Evolutionary conservation across 2,797 vertebrate genomes (phyloP).

Genomic region (Otus scops): DNA sequence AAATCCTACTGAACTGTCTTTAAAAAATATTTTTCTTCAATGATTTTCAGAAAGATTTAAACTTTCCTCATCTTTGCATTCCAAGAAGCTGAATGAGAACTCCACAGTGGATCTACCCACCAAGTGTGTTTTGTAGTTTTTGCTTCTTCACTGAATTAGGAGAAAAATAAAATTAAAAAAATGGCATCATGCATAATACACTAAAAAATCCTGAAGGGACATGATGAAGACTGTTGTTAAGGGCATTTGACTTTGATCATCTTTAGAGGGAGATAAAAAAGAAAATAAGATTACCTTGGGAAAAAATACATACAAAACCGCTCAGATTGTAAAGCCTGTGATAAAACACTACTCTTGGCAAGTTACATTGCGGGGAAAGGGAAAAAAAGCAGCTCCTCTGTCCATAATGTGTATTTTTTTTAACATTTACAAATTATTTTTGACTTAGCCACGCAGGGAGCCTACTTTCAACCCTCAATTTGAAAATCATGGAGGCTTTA

Average conservation of each 20-base stretch:
- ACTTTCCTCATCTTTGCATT: neutral
- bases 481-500: slow-evolving; percentile 80
- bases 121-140: neutral
- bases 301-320: slow-evolving; percentile 20
- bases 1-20: neutral
- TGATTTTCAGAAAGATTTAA: neutral
- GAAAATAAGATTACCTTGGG: neutral
- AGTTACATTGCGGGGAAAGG: neutral
- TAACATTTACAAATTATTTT: slow-evolving; percentile 77
- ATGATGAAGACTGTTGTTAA: neutral
- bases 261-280: neutral
- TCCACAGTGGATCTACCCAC: neutral
- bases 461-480: slow-evolving; percentile 77
- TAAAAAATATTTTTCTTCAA: neutral
- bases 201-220: slow-evolving; percentile 1
- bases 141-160: neutral
- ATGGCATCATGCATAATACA: accelerated
- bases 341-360: slow-evolving; percentile 33
- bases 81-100: neutral
- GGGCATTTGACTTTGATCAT: neutral
- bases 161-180: neutral
- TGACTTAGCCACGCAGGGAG: slow-evolving; percentile 77
- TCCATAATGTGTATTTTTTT: slow-evolving; percentile 44
- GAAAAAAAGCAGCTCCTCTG: neutral
- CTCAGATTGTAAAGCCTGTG: neutral